Conservation (phyloP, 2,888 invertebrate species). For the Imbricaverruca yamaguchii region DNA sequence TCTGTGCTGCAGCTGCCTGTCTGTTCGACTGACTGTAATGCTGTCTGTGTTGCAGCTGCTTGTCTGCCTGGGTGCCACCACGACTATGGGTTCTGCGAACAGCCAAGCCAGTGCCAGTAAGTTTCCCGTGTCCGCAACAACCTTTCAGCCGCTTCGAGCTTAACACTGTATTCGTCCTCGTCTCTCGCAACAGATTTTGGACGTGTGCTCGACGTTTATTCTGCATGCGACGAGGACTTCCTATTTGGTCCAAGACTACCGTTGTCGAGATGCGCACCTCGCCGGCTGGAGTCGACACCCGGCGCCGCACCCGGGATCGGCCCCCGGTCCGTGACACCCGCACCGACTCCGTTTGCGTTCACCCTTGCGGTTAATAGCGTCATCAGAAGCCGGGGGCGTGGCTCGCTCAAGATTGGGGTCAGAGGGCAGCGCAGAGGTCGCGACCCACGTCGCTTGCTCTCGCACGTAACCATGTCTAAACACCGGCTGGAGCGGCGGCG, state of each 20-base stretch:
- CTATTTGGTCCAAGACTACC: background rate
- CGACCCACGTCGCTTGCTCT: background rate
- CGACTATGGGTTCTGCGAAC: slow-evolving; percentile 80
- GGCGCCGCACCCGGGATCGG: too few species aligned
- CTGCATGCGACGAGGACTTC: background rate
- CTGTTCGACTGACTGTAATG: slow-evolving; percentile 63
- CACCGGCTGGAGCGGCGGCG: too few species aligned
- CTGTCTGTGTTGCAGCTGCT: slow-evolving; percentile 65
- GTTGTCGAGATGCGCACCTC: too few species aligned
- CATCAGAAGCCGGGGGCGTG: background rate
- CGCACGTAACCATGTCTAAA: too few species aligned
- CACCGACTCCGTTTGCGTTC: too few species aligned
- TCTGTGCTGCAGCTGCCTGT: slow-evolving; percentile 77
- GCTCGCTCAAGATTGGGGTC: background rate
- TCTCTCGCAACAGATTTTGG: background rate
- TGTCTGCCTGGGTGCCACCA: slow-evolving; percentile 88
- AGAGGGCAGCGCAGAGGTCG: background rate
- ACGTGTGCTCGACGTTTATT: background rate
- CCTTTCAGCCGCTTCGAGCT: background rate
- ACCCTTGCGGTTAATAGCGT: background rate
- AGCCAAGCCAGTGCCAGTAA: slow-evolving; percentile 94
- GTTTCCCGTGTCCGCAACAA: slow-evolving; percentile 44
- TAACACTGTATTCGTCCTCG: background rate
- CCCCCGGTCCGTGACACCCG: too few species aligned
- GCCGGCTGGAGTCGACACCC: too few species aligned